Percentiles rank a stretch among this genome's conserved stretches.
Evolutionary conservation across 2,888 invertebrate genomes (phyloP).

Genomic region (Lepidochrysops patricia): DNA sequence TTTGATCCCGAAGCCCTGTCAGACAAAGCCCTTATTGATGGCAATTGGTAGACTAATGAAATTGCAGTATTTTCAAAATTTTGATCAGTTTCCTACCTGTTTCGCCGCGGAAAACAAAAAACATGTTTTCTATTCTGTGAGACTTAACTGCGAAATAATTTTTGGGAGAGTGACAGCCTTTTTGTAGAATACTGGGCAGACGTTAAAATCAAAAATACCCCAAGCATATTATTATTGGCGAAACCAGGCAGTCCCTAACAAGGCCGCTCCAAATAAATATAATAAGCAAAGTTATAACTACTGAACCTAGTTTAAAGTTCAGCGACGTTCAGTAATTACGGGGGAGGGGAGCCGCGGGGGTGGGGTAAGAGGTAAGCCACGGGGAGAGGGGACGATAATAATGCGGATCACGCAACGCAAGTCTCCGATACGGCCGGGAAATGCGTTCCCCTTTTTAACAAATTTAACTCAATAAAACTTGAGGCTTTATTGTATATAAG

Average conservation of each 20-base stretch:
- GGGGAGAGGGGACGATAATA: slow-evolving; percentile 24
- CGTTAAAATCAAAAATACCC: neutral
- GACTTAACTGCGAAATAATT: no score
- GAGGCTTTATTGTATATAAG: slow-evolving; percentile 10
- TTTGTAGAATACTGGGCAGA: no score
- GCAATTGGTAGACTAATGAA: neutral
- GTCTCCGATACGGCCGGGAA: slow-evolving; percentile 4
- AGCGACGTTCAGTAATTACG: slow-evolving; percentile 11
- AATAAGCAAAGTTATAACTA: slow-evolving; percentile 5
- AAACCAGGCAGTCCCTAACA: neutral
- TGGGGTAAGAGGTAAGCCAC: slow-evolving; percentile 11
- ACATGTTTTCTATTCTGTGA: no score
- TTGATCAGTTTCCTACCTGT: neutral
- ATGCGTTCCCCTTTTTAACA: slow-evolving; percentile 8
- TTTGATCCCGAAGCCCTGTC: neutral
- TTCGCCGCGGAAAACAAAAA: no score
- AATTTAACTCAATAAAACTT: neutral
- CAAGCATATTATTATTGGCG: neutral
- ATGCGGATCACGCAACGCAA: slow-evolving; percentile 38
- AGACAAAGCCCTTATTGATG: neutral
- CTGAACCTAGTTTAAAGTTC: slow-evolving; percentile 2
- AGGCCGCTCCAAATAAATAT: neutral
- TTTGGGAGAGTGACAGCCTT: no score
- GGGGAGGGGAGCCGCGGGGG: slow-evolving; percentile 13
- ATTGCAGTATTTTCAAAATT: neutral